Conservation (phyloP, 2,797 vertebrate genomes). For the Sebastes vulpes region DNA sequence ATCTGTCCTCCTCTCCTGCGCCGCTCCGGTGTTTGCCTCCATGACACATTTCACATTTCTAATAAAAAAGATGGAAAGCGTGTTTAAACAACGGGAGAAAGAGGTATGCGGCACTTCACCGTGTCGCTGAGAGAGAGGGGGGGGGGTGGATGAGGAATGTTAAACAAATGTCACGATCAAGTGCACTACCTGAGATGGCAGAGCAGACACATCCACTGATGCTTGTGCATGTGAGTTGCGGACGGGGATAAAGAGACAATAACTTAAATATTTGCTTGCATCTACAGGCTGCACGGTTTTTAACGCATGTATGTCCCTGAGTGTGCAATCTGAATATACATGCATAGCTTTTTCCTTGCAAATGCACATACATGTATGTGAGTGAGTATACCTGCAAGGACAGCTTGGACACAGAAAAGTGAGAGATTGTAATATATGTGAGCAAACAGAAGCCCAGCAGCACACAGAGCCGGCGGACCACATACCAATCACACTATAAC, state of each 20-base stretch:
- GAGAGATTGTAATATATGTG: slow-evolving; percentile 46
- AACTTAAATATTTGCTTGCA: slow-evolving; percentile 28
- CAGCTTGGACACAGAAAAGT: slow-evolving; percentile 8
- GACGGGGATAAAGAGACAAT: slow-evolving; percentile 30
- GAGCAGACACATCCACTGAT: slow-evolving; percentile 24
- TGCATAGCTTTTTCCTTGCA: neutral
- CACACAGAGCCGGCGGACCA: slow-evolving; percentile 37
- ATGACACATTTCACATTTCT: slow-evolving; percentile 72
- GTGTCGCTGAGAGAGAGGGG: slow-evolving; percentile 34
- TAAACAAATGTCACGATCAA: slow-evolving; percentile 81
- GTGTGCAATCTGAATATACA: slow-evolving; percentile 1
- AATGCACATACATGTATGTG: slow-evolving; percentile 2
- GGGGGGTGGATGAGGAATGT: slow-evolving; percentile 52
- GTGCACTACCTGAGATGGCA: slow-evolving; percentile 57
- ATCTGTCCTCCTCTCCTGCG: slow-evolving; percentile 58
- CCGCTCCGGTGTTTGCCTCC: slow-evolving; percentile 59
- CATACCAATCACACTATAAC: slow-evolving; percentile 54
- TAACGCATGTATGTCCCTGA: neutral
- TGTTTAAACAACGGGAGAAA: slow-evolving; percentile 69
- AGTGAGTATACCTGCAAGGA: slow-evolving; percentile 4
- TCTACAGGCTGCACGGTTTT: slow-evolving; percentile 10
- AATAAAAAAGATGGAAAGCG: slow-evolving; percentile 52
- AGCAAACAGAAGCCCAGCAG: slow-evolving; percentile 50
- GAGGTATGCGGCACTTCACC: slow-evolving; percentile 50
- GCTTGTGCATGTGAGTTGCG: slow-evolving; percentile 8